Percentiles rank a stretch among this genome's conserved stretches.
Evolutionary conservation across 2,113 vertebrate species (phyloP).

Genomic region (Athene cunicularia): DNA sequence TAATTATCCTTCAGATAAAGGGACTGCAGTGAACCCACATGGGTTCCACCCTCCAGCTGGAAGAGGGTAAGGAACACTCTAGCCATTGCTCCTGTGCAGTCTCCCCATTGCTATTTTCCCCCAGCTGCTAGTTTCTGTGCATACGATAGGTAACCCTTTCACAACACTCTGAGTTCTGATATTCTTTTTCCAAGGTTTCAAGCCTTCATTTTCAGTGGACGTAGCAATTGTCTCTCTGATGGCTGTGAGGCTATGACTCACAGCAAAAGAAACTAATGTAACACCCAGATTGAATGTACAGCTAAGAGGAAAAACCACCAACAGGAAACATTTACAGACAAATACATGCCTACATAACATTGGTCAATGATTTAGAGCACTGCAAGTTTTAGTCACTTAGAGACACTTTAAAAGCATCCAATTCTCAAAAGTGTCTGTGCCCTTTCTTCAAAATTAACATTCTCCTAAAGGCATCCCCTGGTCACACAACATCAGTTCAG

Average conservation of each 20-base stretch:
- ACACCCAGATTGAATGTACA: neutral
- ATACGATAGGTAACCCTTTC: rapidly evolving
- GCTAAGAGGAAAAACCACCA: neutral
- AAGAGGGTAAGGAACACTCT: neutral
- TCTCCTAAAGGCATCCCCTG: neutral
- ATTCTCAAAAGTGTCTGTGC: neutral
- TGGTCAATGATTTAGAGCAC: neutral
- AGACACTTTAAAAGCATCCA: neutral
- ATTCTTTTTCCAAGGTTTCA: neutral
- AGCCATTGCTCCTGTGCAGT: neutral
- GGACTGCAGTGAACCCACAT: neutral
- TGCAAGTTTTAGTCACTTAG: neutral
- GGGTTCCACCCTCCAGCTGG: neutral
- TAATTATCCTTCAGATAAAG: neutral
- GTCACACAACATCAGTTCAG: neutral
- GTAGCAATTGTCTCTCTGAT: neutral
- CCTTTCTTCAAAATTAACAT: neutral
- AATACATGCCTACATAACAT: neutral
- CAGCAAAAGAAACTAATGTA: neutral
- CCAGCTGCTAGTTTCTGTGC: neutral
- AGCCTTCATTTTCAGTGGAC: neutral
- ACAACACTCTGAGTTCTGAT: neutral
- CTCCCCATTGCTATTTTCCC: neutral
- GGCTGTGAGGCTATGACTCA: neutral
- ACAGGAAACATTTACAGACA: neutral